These are phyloP conservation scores for Aphidius gifuensis DNA, from an alignment of 1,140 invertebrate genomes.

Conservation along the genomic window DNA sequence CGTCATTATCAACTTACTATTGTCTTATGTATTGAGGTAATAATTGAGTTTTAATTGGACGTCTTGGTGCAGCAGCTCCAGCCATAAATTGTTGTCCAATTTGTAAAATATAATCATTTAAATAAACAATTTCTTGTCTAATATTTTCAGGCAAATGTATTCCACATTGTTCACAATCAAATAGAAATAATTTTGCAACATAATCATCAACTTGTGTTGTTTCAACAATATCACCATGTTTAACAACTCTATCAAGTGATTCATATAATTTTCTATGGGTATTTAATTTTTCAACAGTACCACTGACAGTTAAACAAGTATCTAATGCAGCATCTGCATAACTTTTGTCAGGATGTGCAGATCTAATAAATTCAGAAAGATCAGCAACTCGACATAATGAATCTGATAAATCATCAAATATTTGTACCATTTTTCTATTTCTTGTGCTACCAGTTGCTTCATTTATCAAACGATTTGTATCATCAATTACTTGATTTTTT, in stretches of 20 bases:
- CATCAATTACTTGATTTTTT: conserved; percentile 69
- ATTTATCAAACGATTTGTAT: conserved; percentile 70
- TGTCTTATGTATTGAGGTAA: conserved; percentile 72
- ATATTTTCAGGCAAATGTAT: conserved; percentile 85
- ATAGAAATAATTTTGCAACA: conserved; percentile 84
- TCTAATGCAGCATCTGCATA: conserved; percentile 80
- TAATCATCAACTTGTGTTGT: conserved; percentile 78
- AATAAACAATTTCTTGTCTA: conserved; percentile 72
- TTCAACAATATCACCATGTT: conserved; percentile 66
- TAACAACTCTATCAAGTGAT: conserved; percentile 67
- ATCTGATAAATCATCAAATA: conserved; percentile 95
- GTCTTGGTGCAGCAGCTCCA: conserved; percentile 65
- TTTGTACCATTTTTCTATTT: conserved; percentile 72
- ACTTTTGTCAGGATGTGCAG: conserved; percentile 78
- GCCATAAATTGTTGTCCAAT: conserved; percentile 85
- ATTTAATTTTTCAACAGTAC: conserved; percentile 91
- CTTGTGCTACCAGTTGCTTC: conserved; percentile 70
- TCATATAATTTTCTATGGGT: conserved; percentile 83
- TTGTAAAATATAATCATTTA: conserved; percentile 75
- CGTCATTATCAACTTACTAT: conserved; percentile 61
- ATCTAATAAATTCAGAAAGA: conserved; percentile 89
- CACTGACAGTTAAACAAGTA: conserved; percentile 81
- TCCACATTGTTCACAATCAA: conserved; percentile 96
- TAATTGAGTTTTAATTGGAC: conserved; percentile 59
- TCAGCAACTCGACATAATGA: conserved; percentile 92